These are phyloP conservation scores for Larimichthys polyactis DNA, from an alignment of 2,113 vertebrate species.

Conservation along the genomic window DNA sequence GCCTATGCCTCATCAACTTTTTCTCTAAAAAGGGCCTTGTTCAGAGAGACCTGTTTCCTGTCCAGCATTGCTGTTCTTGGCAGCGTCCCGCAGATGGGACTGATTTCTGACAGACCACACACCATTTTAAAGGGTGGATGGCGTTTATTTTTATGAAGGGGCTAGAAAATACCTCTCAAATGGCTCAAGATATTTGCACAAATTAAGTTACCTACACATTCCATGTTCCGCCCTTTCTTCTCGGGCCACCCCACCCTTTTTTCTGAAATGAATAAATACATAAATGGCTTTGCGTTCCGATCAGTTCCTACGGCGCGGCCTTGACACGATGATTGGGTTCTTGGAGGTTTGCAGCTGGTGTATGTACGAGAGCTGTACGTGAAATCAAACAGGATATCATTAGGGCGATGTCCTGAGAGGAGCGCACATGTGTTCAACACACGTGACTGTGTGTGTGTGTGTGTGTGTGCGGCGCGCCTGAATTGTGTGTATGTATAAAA, in stretches of 20 bases:
- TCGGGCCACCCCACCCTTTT: constrained; percentile 45
- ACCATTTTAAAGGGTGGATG: constrained; percentile 76
- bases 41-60: constrained; percentile 77
- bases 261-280: constrained; percentile 51
- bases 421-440: constrained; percentile 46
- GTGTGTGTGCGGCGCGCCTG: neutral
- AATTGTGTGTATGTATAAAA: neutral
- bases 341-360: constrained; percentile 50
- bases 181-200: constrained; percentile 73
- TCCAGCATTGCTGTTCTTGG: constrained; percentile 83
- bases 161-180: constrained; percentile 73
- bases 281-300: constrained; percentile 37
- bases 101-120: constrained; percentile 85
- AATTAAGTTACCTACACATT: constrained; percentile 76
- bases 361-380: constrained; percentile 7
- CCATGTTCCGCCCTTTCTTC: constrained; percentile 39
- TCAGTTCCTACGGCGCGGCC: constrained; percentile 46
- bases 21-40: constrained; percentile 72
- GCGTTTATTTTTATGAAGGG: constrained; percentile 80
- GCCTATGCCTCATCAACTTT: constrained; percentile 45
- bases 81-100: constrained; percentile 76
- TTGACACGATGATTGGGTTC: constrained; percentile 53
- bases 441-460: constrained; percentile 45
- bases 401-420: constrained; percentile 38
- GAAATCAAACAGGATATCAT: constrained; percentile 60